Percentiles rank a stretch among this genome's conserved stretches.
Evolutionary conservation across 2,888 invertebrate species (phyloP).

Genomic region (Chydorus sphaericus): DNA sequence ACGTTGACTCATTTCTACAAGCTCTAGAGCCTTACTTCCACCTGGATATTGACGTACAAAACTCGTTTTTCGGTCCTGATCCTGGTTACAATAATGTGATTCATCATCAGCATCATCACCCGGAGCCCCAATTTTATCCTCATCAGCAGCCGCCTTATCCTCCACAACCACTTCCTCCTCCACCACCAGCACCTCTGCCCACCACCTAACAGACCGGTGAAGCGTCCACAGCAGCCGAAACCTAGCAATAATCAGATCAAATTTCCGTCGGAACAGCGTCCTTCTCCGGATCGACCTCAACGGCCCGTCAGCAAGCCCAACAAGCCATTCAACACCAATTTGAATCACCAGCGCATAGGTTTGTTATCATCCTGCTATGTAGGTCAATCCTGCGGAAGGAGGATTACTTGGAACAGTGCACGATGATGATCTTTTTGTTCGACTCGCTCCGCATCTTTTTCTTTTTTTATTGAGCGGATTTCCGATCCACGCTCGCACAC

Average conservation of each 20-base stretch:
- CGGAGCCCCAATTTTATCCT: too few species aligned
- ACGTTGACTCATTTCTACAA: background rate
- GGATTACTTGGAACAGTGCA: background rate
- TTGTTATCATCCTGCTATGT: background rate
- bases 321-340: background rate
- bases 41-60: background rate
- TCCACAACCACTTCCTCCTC: background rate
- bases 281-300: background rate
- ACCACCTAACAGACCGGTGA: background rate
- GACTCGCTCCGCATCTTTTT: background rate
- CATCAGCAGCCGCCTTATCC: background rate
- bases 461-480: background rate
- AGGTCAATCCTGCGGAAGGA: background rate
- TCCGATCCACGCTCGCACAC: background rate
- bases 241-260: background rate
- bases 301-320: background rate
- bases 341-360: background rate
- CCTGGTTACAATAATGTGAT: slow-evolving; percentile 1
- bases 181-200: background rate
- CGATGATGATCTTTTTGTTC: too few species aligned
- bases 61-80: background rate
- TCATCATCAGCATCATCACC: background rate
- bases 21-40: background rate
- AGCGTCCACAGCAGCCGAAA: background rate
- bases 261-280: background rate